phyloP scores from a whole-genome alignment of 2,888 invertebrate genomes.

The Meloe dianella region DNA sequence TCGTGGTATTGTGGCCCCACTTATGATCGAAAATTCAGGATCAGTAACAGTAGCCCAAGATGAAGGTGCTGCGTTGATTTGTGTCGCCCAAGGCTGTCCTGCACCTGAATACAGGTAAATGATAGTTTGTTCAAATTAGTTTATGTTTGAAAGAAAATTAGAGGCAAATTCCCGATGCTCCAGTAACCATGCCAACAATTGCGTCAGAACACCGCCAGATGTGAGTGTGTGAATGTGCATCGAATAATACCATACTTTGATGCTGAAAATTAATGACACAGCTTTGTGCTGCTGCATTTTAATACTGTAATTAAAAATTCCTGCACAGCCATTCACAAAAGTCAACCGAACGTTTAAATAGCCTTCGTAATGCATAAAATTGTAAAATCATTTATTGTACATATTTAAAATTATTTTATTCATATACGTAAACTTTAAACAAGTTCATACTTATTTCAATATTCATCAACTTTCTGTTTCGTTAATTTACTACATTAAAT shows the following conservation, averaged over 20 bases:
- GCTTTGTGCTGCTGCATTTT: slow-evolving; percentile 17
- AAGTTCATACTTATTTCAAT: not conserved
- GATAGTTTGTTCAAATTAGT: slow-evolving; percentile 16
- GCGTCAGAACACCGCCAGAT: slow-evolving; percentile 14
- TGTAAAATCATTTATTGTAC: too few relatives aligned
- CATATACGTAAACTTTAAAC: not conserved
- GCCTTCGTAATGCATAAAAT: not conserved
- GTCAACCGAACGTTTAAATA: slow-evolving; percentile 9
- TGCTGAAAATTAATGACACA: slow-evolving; percentile 28
- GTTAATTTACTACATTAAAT: not conserved
- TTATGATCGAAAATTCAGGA: slow-evolving; percentile 74
- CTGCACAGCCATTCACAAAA: not conserved
- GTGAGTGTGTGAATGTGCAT: slow-evolving; percentile 26
- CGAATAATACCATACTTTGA: slow-evolving; percentile 33
- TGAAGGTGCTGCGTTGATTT: slow-evolving; percentile 76
- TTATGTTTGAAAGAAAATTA: slow-evolving; percentile 31
- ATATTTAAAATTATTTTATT: not conserved
- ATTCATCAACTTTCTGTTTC: not conserved
- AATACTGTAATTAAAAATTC: slow-evolving; percentile 19
- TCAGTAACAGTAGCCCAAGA: slow-evolving; percentile 75
- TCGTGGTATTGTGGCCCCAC: slow-evolving; percentile 73
- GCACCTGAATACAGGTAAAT: slow-evolving; percentile 77
- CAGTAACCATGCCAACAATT: slow-evolving; percentile 28
- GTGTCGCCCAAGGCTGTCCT: slow-evolving; percentile 81
- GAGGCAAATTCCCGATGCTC: slow-evolving; percentile 7